Conservation (phyloP, 2,888 invertebrate genomes). For the Tachina grossa region DNA sequence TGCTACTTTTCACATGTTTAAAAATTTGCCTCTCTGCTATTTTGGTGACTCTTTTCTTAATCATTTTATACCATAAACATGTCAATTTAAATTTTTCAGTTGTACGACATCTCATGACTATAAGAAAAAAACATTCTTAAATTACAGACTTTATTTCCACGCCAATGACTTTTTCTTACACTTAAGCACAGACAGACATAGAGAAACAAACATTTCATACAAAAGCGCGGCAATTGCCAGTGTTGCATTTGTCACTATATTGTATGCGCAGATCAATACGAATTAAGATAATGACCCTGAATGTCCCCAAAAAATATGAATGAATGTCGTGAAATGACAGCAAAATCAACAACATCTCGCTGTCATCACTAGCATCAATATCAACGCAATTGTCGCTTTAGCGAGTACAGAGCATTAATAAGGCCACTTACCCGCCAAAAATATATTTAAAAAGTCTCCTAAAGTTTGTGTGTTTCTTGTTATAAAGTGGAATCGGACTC, state of each 20-base stretch:
- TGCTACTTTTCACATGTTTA: slow-evolving; percentile 30
- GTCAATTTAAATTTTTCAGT: slow-evolving; percentile 70
- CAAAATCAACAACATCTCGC: slow-evolving; percentile 64
- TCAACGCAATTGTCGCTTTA: neutral
- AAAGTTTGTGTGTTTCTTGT: neutral
- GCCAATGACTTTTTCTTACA: slow-evolving; percentile 49
- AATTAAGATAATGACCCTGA: slow-evolving; percentile 79
- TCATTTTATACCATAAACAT: slow-evolving; percentile 72
- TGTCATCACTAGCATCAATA: slow-evolving; percentile 28
- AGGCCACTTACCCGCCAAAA: slow-evolving; percentile 44
- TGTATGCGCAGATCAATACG: slow-evolving; percentile 74
- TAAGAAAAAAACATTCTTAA: slow-evolving; percentile 50
- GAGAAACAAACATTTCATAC: neutral
- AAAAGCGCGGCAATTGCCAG: slow-evolving; percentile 27
- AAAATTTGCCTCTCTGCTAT: slow-evolving; percentile 9
- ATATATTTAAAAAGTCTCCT: neutral
- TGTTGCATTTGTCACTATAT: slow-evolving; percentile 19
- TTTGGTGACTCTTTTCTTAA: slow-evolving; percentile 52
- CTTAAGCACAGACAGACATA: slow-evolving; percentile 23
- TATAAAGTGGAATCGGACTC: neutral
- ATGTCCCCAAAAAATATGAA: slow-evolving; percentile 70
- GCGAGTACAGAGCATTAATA: slow-evolving; percentile 14
- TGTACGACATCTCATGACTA: slow-evolving; percentile 52
- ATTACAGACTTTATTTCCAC: slow-evolving; percentile 65
- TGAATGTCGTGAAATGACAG: slow-evolving; percentile 68